Conservation (phyloP, 2,888 invertebrate species). For the Ophion ellenae region DNA sequence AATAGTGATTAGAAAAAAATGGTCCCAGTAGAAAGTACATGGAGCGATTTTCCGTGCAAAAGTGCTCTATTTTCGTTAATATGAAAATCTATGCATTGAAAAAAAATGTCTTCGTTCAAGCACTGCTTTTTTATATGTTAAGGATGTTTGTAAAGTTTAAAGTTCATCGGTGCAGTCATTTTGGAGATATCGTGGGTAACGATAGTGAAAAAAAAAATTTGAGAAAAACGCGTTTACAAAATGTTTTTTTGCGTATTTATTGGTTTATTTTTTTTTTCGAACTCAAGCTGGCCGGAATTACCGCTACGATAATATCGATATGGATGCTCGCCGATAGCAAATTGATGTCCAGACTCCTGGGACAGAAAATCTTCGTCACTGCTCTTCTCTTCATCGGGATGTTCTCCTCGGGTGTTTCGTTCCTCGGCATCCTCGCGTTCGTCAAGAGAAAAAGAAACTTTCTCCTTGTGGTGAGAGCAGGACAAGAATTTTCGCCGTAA, state of each 20-base stretch:
- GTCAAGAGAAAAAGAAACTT: slow-evolving; percentile 68
- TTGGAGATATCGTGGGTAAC: no score
- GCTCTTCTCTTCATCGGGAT: slow-evolving; percentile 71
- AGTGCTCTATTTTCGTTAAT: no score
- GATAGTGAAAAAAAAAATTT: no score
- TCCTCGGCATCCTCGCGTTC: slow-evolving; percentile 73
- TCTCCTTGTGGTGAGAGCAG: neutral
- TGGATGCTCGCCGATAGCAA: slow-evolving; percentile 74
- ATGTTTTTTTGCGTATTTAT: neutral
- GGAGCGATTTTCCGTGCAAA: no score
- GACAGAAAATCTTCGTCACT: slow-evolving; percentile 72
- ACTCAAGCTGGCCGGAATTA: slow-evolving; percentile 73
- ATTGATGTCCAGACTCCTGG: slow-evolving; percentile 74
- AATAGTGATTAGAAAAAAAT: no score
- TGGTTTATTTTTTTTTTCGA: neutral
- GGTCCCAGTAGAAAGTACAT: accelerated
- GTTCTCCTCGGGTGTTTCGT: slow-evolving; percentile 66
- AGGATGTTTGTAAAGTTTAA: no score
- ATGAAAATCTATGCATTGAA: no score
- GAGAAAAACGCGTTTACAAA: neutral
- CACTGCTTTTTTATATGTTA: no score
- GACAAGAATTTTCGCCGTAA: no score
- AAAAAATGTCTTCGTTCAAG: no score
- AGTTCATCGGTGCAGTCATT: no score
- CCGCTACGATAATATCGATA: slow-evolving; percentile 70